These are phyloP conservation scores for Hyperopisus bebe DNA, from an alignment of 2,113 vertebrate genomes.

Conservation along the genomic window DNA sequence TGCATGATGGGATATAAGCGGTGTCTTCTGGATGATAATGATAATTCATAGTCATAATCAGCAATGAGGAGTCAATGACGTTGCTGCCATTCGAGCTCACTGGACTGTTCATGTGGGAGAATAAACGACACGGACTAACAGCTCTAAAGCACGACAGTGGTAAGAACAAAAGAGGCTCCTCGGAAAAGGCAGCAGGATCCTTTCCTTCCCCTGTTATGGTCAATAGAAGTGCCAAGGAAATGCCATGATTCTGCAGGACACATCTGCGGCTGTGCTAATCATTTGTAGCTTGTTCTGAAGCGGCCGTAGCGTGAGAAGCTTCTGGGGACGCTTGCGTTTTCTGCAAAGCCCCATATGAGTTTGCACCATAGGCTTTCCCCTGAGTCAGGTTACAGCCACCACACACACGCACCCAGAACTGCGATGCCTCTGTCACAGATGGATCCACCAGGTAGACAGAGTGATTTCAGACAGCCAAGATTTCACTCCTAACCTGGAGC, in stretches of 20 bases:
- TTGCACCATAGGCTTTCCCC: not conserved
- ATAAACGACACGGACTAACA: not conserved
- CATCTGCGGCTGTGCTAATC: not conserved
- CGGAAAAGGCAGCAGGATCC: not conserved
- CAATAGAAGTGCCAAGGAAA: not conserved
- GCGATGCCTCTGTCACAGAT: not conserved
- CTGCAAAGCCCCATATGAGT: not conserved
- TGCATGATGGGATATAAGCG: not conserved
- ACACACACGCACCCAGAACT: not conserved
- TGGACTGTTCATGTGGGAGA: not conserved
- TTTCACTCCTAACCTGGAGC: not conserved
- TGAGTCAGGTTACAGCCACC: not conserved
- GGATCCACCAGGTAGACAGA: not conserved
- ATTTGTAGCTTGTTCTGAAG: too few species aligned
- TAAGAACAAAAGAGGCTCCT: not conserved
- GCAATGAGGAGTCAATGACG: not conserved
- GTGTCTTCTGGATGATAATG: not conserved
- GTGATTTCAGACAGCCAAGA: not conserved
- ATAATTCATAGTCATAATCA: not conserved
- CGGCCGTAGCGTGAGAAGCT: not conserved
- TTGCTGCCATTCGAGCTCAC: not conserved
- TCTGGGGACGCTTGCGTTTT: not conserved
- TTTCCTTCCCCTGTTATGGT: not conserved
- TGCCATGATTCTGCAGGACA: not conserved
- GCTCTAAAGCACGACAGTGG: not conserved